These are phyloP conservation scores for Tetrao urogallus DNA, from an alignment of 2,113 vertebrate genomes.

Conservation along the genomic window DNA sequence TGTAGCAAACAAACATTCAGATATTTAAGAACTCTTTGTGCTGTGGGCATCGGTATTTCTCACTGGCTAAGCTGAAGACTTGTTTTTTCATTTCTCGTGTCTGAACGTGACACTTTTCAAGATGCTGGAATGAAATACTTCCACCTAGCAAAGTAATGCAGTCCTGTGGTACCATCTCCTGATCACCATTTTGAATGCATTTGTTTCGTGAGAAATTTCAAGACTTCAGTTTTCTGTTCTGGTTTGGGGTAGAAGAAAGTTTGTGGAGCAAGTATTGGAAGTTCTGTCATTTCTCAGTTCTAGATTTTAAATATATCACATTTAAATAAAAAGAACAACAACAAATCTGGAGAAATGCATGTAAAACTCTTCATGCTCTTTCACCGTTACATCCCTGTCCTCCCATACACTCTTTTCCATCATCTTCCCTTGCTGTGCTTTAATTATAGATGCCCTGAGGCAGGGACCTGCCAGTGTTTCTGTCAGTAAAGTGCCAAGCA, in stretches of 20 bases:
- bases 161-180: not conserved
- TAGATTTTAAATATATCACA: not conserved
- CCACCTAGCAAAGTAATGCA: not conserved
- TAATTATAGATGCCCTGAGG: conserved; percentile 31
- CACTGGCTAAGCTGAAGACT: rapidly evolving
- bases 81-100: not conserved
- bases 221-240: not conserved
- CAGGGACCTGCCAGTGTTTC: conserved; percentile 32
- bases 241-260: not conserved
- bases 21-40: not conserved
- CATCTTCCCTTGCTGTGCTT: not conserved
- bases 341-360: not conserved
- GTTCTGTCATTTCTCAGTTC: not conserved
- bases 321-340: not conserved
- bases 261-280: not conserved
- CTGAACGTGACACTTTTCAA: not conserved
- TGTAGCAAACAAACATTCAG: not conserved
- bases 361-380: not conserved
- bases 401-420: conserved; percentile 22
- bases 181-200: not conserved
- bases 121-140: not conserved
- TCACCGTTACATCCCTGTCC: conserved; percentile 10
- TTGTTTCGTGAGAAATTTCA: not conserved
- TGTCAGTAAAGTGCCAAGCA: conserved; percentile 15
- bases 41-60: rapidly evolving